phyloP scores from a whole-genome alignment of 2,888 invertebrate species.

The Amorpha juglandis region DNA sequence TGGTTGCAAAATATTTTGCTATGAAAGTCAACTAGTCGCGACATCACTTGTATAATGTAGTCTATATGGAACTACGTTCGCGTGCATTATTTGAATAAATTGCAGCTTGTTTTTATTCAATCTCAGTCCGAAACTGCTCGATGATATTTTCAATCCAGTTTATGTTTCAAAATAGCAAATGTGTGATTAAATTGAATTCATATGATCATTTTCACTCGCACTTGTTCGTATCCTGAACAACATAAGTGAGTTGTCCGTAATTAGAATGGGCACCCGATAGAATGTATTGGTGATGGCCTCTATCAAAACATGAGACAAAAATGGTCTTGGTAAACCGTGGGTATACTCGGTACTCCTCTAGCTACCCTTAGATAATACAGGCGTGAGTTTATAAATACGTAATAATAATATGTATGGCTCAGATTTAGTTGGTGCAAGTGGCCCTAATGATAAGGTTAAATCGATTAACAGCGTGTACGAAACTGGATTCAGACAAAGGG shows the following conservation, averaged over 20 bases:
- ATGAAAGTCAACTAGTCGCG: not conserved
- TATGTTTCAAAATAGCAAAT: conserved; percentile 1
- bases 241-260: too few relatives aligned
- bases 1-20: not conserved
- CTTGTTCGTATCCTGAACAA: too few relatives aligned
- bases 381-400: not conserved
- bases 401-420: not conserved
- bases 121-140: not conserved
- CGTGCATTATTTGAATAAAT: conserved; percentile 14
- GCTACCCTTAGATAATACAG: too few relatives aligned
- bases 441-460: conserved; percentile 37
- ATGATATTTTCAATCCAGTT: not conserved
- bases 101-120: not conserved
- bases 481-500: conserved; percentile 55
- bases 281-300: too few relatives aligned
- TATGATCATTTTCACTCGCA: too few relatives aligned
- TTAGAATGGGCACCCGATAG: too few relatives aligned
- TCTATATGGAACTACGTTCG: not conserved
- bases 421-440: not conserved
- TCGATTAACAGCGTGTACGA: conserved; percentile 51
- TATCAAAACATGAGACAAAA: too few relatives aligned
- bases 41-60: conserved; percentile 4
- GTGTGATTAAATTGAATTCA: not conserved
- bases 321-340: too few relatives aligned
- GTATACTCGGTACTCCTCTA: too few relatives aligned